Base-by-base conservation (phyloP, 1,140 invertebrate species). In the Apis laboriosa region DNA sequence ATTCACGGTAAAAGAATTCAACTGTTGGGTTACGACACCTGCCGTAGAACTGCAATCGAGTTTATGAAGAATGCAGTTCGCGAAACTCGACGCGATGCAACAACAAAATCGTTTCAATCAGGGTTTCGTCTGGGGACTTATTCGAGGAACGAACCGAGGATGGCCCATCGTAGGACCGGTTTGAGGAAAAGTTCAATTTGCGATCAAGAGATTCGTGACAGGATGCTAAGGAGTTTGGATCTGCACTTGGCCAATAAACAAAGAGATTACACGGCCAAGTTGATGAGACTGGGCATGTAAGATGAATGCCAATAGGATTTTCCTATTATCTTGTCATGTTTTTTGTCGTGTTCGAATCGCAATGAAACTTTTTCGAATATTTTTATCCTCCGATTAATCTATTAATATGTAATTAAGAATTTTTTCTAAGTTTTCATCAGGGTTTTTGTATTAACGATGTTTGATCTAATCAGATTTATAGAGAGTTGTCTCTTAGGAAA, bases 161-260 rank as follows among this genome's bases (percentile, higher is more conserved):
- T 71, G 12, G 81, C 81, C 2, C 63, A 66, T 34, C 72, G 56
- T 8, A 66, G 55, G 53, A 61, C 66, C n/a, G 64, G 21, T 12
- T 28, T 80, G 43, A 1, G 58, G 11, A 77, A 11, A 49, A 71
- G 51, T 24, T 64, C 81, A 1, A 53, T 68, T 0, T 80, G 80
- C 61, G 84, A 90, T 60, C 78, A 90, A 53, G 90, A 91, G 60
- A 90, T 90, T 60, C 90, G 90, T 71, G 83, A 83, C 81, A 90
- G 90, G 86, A 93, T 93, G 91, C 74, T 93, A 34, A 91, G 73
- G 53, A 90, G 91, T 66, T 78, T 94, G 73, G 92, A 94, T 83
- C 87, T 94, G 24, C 93, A 94, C 78, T 89, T 94, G 53, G 92
- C 93, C 0, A 84, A 75, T 17, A 94, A 93, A 85, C 93, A 94